Evolutionary conservation across 2,113 vertebrate species (phyloP).

Genomic region (Terrapene triunguis): DNA sequence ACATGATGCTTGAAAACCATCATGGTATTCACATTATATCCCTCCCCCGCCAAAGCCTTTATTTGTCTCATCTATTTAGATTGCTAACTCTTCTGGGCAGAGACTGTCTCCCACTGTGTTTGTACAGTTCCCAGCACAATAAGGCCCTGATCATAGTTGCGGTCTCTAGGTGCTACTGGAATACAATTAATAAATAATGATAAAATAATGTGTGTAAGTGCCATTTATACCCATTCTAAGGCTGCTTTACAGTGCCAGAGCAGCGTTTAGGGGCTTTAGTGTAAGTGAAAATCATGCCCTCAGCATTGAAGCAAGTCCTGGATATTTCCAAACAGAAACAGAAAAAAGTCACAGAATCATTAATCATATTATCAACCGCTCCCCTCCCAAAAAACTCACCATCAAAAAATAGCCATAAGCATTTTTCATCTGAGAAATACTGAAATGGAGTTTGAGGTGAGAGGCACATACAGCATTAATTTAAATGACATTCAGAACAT

Average conservation of each 20-base stretch:
- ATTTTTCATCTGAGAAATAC: not conserved
- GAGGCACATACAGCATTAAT: not conserved
- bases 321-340: not conserved
- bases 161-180: not conserved
- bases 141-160: not conserved
- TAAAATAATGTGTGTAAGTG: not conserved
- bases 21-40: not conserved
- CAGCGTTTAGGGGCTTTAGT: not conserved
- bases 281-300: not conserved
- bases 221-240: not conserved
- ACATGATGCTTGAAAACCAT: not conserved
- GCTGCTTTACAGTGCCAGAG: too few relatives aligned
- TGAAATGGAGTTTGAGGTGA: not conserved
- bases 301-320: not conserved
- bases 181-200: not conserved
- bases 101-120: not conserved
- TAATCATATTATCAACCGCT: not conserved
- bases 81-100: not conserved
- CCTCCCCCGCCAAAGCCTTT: not conserved
- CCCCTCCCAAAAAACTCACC: not conserved
- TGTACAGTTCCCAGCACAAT: not conserved
- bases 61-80: not conserved
- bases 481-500: not conserved
- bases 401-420: not conserved
- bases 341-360: not conserved